Evolutionary conservation across 2,113 vertebrate species (phyloP).

Genomic region (Callipepla californica): DNA sequence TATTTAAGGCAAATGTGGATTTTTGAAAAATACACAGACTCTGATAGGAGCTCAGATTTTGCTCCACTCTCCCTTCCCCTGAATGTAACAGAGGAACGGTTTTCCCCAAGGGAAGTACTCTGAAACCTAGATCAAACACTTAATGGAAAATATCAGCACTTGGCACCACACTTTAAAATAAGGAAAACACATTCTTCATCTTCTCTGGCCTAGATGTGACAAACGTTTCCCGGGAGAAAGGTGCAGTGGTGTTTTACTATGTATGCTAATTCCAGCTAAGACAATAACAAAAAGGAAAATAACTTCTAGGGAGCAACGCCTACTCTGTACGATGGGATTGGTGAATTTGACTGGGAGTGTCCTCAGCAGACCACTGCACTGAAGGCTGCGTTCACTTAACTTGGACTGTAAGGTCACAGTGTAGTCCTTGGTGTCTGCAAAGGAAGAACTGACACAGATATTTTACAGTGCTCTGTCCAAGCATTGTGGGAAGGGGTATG

Average conservation of each 20-base stretch:
- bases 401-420: not conserved
- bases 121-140: constrained; percentile 28
- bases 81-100: not conserved
- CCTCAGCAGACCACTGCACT: not conserved
- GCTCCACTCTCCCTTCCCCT: not conserved
- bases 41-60: not conserved
- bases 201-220: not conserved
- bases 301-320: rapidly evolving
- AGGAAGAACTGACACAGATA: not conserved
- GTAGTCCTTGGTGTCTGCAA: not conserved
- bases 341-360: not conserved
- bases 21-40: not conserved
- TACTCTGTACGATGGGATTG: not conserved
- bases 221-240: not conserved
- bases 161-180: not conserved
- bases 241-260: rapidly evolving
- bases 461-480: not conserved
- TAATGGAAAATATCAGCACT: constrained; percentile 10
- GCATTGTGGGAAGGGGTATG: not conserved
- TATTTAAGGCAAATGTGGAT: not conserved
- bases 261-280: not conserved
- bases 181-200: not conserved
- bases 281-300: not conserved
- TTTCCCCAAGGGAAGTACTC: not conserved
- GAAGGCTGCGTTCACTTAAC: not conserved